Evolutionary conservation across 2,113 vertebrate genomes (phyloP).

Genomic region (Bucco capensis): DNA sequence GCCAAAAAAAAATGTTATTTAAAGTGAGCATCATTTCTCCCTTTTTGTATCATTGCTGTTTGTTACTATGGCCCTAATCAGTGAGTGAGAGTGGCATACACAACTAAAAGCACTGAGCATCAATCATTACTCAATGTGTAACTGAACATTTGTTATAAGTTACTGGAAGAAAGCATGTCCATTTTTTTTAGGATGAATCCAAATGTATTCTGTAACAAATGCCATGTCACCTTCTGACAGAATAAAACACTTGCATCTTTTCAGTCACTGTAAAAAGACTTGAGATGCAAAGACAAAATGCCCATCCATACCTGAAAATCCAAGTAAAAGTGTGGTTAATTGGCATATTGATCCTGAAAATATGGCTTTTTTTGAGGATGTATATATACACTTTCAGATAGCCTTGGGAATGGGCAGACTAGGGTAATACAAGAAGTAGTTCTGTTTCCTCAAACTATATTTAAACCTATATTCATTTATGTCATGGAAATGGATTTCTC

Average conservation of each 20-base stretch:
- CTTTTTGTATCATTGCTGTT: neutral
- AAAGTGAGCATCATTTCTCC: neutral
- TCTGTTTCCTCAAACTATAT: neutral
- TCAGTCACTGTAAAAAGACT: neutral
- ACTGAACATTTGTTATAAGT: neutral
- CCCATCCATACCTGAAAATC: neutral
- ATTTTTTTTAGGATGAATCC: neutral
- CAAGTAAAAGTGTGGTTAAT: neutral
- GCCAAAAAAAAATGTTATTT: neutral
- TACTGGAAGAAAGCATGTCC: neutral
- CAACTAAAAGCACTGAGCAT: neutral
- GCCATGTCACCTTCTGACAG: neutral
- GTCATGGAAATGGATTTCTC: neutral
- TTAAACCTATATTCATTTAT: neutral
- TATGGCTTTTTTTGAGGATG: neutral
- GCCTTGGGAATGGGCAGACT: no score
- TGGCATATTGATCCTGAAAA: neutral
- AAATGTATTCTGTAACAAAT: neutral
- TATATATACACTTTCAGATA: no score
- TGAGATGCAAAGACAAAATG: neutral
- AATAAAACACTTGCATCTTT: neutral
- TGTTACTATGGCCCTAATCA: neutral
- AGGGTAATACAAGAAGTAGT: neutral
- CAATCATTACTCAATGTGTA: neutral
- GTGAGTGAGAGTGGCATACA: neutral